A percentile compares a stretch with the other conserved stretches of the same genome.
phyloP scores from a whole-genome alignment of 2,797 vertebrate genomes.

The Antennarius maculatus region DNA sequence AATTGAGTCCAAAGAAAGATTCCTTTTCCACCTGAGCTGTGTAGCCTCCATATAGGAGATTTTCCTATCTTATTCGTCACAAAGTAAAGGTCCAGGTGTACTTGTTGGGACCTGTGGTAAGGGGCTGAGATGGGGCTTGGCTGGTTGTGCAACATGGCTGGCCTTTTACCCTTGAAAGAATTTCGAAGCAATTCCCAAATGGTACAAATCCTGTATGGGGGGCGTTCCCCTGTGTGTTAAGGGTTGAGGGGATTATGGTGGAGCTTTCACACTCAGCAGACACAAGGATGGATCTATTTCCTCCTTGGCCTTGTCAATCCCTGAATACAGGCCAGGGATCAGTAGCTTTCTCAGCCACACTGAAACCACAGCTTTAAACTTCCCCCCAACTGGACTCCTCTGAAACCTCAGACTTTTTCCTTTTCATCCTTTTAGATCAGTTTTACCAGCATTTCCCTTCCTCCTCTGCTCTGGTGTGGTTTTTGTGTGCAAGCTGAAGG shows the following conservation, averaged over 20 bases:
- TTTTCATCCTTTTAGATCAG: constrained; percentile 39
- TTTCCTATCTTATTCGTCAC: constrained; percentile 13
- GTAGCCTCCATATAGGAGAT: constrained; percentile 14
- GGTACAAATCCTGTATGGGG: constrained; percentile 70
- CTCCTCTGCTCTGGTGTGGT: constrained; percentile 19
- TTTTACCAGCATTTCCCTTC: constrained; percentile 46
- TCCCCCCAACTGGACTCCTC: constrained; percentile 48
- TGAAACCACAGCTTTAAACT: constrained; percentile 71
- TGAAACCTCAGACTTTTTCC: constrained; percentile 65
- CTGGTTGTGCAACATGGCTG: constrained; percentile 57
- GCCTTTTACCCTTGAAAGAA: constrained; percentile 73
- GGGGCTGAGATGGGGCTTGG: constrained; percentile 48
- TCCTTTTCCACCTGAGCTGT: constrained; percentile 12
- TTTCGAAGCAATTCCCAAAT: constrained; percentile 78
- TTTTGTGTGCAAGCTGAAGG: constrained; percentile 53
- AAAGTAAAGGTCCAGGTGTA: constrained; percentile 32
- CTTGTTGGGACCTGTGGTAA: constrained; percentile 43
- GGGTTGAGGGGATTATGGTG: constrained; percentile 74
- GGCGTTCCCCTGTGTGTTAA: constrained; percentile 47
- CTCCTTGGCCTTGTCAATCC: constrained; percentile 63
- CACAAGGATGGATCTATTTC: constrained; percentile 73
- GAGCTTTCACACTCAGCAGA: constrained; percentile 75
- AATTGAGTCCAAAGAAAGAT: neutral
- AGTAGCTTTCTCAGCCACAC: constrained; percentile 67
- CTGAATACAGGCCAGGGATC: constrained; percentile 68